phyloP scores from a whole-genome alignment of 2,888 invertebrate species.

The Pachycephus smyrnensis region DNA sequence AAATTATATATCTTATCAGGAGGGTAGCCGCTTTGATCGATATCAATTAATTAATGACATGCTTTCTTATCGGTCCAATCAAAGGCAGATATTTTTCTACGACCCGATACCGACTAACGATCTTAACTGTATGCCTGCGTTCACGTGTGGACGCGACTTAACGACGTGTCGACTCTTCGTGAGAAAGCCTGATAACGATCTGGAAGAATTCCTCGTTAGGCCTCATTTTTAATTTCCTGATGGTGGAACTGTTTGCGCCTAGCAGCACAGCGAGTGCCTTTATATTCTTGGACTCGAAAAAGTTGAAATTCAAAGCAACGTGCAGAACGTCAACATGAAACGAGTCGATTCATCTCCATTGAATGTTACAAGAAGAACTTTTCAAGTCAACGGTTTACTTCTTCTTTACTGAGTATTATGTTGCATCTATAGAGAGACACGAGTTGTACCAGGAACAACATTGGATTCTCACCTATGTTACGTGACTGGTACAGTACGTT shows the following conservation, averaged over 20 bases:
- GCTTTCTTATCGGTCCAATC: background rate
- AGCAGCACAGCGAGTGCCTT: background rate
- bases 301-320: background rate
- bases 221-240: background rate
- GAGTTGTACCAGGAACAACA: background rate
- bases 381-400: background rate
- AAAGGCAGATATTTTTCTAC: background rate
- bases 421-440: background rate
- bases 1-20: background rate
- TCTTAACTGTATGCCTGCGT: background rate
- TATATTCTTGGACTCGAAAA: background rate
- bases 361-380: background rate
- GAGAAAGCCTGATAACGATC: background rate
- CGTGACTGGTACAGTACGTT: background rate
- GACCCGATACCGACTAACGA: background rate
- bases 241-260: background rate
- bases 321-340: background rate
- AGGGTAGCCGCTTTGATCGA: background rate
- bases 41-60: background rate
- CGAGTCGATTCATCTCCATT: background rate
- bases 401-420: background rate
- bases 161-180: background rate
- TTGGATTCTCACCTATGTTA: background rate
- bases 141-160: background rate
- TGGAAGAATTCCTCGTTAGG: background rate